Percentiles rank a stretch among this genome's conserved stretches.
Conservation (phyloP, 2,797 vertebrate species). For the Hapalemur alaotrensis region DNA sequence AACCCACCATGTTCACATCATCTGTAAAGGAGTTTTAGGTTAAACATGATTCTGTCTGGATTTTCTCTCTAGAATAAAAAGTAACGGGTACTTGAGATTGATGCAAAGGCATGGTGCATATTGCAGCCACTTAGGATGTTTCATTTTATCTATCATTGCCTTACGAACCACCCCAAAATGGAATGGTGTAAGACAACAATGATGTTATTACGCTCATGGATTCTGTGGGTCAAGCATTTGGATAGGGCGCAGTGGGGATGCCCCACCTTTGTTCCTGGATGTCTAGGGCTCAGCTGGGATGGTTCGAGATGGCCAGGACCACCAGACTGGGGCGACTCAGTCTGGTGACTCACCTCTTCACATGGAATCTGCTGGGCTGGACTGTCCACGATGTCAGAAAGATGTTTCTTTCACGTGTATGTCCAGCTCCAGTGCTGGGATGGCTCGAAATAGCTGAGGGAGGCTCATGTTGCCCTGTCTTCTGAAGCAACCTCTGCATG, state of each 20-base stretch:
- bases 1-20: background rate
- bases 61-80: conserved; percentile 24
- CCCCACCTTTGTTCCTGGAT: background rate
- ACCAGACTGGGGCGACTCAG: background rate
- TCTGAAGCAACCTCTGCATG: background rate
- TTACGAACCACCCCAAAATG: background rate
- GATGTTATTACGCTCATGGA: background rate
- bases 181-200: background rate
- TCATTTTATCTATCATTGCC: background rate
- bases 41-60: background rate
- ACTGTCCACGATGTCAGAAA: background rate
- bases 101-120: background rate
- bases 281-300: background rate
- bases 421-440: background rate
- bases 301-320: background rate
- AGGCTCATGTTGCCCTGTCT: background rate
- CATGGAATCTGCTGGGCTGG: background rate
- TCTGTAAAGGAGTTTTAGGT: background rate
- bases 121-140: background rate
- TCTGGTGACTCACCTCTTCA: background rate
- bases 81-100: background rate
- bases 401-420: background rate
- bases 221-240: background rate
- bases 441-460: background rate
- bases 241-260: too few species aligned